Conservation (phyloP, 1,140 invertebrate genomes). For the Hydropsyche tenuis region DNA sequence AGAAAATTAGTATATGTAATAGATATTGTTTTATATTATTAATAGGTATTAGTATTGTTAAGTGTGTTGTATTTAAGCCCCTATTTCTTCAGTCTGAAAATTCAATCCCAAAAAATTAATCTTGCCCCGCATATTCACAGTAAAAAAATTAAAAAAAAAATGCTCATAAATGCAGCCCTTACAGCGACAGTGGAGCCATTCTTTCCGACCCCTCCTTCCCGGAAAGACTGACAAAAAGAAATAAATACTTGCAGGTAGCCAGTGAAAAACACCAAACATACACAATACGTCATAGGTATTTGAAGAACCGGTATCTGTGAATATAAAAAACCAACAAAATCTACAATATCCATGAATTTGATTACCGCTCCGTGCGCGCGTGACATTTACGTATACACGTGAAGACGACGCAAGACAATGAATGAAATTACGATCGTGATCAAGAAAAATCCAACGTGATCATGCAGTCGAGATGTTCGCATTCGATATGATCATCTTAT, state of each 20-base stretch:
- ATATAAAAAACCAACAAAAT: constrained; percentile 41
- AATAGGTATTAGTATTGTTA: too few species aligned
- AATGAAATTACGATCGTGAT: not conserved
- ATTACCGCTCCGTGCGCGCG: too few species aligned
- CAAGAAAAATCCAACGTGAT: constrained; percentile 3
- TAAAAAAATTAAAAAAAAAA: not conserved
- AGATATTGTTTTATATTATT: too few species aligned
- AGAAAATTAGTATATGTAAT: too few species aligned
- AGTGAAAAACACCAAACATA: constrained; percentile 67
- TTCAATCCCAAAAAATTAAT: constrained; percentile 13
- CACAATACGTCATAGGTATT: constrained; percentile 64
- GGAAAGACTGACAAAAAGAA: constrained; percentile 72
- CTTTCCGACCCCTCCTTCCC: constrained; percentile 84
- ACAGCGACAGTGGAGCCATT: constrained; percentile 93
- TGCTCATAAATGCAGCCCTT: constrained; percentile 60
- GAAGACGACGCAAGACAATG: constrained; percentile 11
- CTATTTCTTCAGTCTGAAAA: not conserved
- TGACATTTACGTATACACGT: not conserved
- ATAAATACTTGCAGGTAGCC: constrained; percentile 71
- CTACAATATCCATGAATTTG: not conserved
- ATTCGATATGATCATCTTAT: constrained; percentile 1
- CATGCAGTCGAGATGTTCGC: constrained; percentile 15
- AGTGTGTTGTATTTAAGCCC: too few species aligned
- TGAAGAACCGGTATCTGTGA: constrained; percentile 66
- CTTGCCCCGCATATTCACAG: not conserved